A percentile compares a stretch with the other conserved stretches of the same genome.
These are phyloP conservation scores for Brachymystax lenok DNA, from an alignment of 2,797 vertebrate genomes.

Conservation along the genomic window DNA sequence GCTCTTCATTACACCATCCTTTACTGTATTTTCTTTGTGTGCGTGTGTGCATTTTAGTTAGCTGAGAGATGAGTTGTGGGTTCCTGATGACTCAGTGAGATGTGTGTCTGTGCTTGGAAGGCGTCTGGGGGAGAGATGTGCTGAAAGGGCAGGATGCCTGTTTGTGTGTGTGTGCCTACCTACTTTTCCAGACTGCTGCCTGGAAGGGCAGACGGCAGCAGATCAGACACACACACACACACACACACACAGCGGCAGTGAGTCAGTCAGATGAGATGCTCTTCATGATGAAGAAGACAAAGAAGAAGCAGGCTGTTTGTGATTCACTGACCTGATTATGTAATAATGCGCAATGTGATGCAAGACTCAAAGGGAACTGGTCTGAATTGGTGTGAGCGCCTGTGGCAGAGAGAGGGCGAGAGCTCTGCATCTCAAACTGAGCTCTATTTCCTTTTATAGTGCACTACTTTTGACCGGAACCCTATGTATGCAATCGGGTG, in stretches of 20 bases:
- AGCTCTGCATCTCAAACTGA: not conserved
- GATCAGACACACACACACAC: not conserved
- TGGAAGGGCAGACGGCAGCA: conserved; percentile 5
- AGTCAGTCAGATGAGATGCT: not conserved
- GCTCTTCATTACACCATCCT: not conserved
- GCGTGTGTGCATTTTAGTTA: not conserved
- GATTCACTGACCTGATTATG: conserved; percentile 42
- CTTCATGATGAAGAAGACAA: conserved; percentile 16
- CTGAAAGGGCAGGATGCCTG: not conserved
- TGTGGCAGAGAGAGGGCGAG: not conserved
- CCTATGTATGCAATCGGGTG: too few relatives aligned
- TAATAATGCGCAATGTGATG: conserved; percentile 60
- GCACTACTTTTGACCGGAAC: too few relatives aligned
- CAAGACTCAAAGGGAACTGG: conserved; percentile 19
- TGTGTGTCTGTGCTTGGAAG: conserved; percentile 2
- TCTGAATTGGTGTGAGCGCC: conserved; percentile 20
- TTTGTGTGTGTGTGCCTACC: not conserved
- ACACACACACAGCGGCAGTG: not conserved
- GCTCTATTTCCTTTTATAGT: too few relatives aligned
- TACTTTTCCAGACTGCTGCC: not conserved
- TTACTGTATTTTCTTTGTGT: not conserved
- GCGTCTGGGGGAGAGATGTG: not conserved
- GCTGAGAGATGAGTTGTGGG: not conserved
- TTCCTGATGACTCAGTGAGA: conserved; percentile 8
- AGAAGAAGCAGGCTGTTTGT: conserved; percentile 20